A percentile compares a stretch with the other conserved stretches of the same genome.
phyloP scores from a whole-genome alignment of 2,113 vertebrate species.

The Urocynchramus pylzowi region DNA sequence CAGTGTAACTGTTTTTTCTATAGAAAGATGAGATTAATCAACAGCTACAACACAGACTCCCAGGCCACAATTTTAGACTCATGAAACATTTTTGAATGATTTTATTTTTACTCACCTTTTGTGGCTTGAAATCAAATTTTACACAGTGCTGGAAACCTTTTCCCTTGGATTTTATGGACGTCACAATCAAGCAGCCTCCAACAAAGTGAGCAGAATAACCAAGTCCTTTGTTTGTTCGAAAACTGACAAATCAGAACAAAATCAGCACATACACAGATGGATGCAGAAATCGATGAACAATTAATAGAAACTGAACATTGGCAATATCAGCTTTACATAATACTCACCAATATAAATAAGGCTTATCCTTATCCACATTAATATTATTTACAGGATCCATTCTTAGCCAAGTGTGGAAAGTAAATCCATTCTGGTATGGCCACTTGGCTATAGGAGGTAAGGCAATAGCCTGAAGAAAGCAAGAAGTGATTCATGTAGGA shows the following conservation, averaged over 20 bases:
- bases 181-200: conserved; percentile 94
- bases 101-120: conserved; percentile 82
- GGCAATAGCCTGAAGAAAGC: conserved; percentile 86
- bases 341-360: conserved; percentile 96
- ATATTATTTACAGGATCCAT: conserved; percentile 99
- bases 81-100: neutral
- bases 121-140: conserved; percentile 98
- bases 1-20: neutral
- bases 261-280: neutral
- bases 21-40: neutral
- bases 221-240: conserved; percentile 96
- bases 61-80: neutral
- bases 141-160: conserved; percentile 99
- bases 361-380: conserved; percentile 98
- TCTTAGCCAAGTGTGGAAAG: conserved; percentile 97
- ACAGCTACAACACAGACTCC: neutral
- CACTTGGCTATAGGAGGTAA: conserved; percentile 97
- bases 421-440: conserved; percentile 98
- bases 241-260: conserved; percentile 74
- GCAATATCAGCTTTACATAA: neutral
- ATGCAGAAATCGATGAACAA: neutral
- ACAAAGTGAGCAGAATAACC: conserved; percentile 99
- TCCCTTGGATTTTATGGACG: conserved; percentile 95
- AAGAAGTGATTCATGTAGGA: neutral
- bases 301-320: neutral